phyloP scores from a whole-genome alignment of 1,140 invertebrate genomes.

The Drosophila tropicalis region DNA sequence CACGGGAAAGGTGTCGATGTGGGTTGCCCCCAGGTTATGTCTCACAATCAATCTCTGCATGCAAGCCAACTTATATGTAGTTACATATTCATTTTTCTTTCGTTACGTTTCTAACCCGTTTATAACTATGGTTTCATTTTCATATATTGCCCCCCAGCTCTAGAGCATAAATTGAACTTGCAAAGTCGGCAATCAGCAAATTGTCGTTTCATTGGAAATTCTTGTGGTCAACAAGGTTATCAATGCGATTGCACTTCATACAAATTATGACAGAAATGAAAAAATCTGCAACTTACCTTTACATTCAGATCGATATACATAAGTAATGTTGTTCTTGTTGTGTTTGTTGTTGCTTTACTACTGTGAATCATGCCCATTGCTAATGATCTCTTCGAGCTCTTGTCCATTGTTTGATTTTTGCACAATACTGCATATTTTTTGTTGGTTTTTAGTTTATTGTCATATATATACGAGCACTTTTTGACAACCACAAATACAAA shows the following conservation, averaged over 20 bases:
- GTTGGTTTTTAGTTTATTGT: conserved; percentile 50
- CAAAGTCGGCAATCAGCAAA: conserved; percentile 31
- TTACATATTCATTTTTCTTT: background rate
- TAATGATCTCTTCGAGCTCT: conserved; percentile 61
- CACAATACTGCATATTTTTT: conserved; percentile 31
- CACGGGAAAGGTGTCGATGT: conserved; percentile 23
- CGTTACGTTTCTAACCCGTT: conserved; percentile 29
- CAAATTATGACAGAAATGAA: conserved; percentile 63
- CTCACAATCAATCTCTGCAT: conserved; percentile 19
- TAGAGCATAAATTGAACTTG: conserved; percentile 50
- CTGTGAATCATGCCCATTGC: conserved; percentile 72
- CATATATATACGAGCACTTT: conserved; percentile 38
- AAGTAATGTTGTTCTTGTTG: conserved; percentile 9
- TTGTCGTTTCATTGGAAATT: conserved; percentile 68
- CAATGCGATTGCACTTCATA: conserved; percentile 62
- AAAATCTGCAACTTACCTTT: conserved; percentile 21
- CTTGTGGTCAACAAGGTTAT: conserved; percentile 79
- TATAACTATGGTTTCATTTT: conserved; percentile 54
- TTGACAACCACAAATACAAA: conserved; percentile 65
- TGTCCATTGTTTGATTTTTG: conserved; percentile 53
- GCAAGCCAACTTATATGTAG: background rate
- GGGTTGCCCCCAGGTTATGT: conserved; percentile 23
- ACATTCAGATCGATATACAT: background rate
- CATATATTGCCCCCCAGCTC: conserved; percentile 52
- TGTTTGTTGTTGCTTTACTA: conserved; percentile 6